A percentile compares a stretch with the other conserved stretches of the same genome.
Evolutionary conservation across 2,113 vertebrate species (phyloP).

Genomic region (Blennius ocellaris): DNA sequence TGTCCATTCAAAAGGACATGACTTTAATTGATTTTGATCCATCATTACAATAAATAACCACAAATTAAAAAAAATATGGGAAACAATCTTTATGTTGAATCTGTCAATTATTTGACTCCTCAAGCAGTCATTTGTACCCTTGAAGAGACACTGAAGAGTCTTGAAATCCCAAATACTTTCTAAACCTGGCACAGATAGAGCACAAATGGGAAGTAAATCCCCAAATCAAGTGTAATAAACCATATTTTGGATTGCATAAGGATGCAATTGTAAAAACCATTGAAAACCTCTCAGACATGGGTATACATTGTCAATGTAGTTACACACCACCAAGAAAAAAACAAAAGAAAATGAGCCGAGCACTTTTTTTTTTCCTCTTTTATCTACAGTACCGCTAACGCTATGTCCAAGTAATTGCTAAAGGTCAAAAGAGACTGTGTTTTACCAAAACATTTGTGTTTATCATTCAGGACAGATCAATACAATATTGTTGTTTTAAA

Average conservation of each 20-base stretch:
- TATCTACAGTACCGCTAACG: slow-evolving; percentile 50
- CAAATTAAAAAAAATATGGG: too few species aligned
- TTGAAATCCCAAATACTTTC: too few species aligned
- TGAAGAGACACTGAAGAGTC: too few species aligned
- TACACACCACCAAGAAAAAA: slow-evolving; percentile 9
- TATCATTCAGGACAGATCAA: slow-evolving; percentile 80
- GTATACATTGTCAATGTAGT: not conserved
- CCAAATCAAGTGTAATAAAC: not conserved
- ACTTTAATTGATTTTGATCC: too few species aligned
- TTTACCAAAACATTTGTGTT: slow-evolving; percentile 80
- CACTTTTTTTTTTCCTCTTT: slow-evolving; percentile 24
- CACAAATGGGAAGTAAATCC: not conserved
- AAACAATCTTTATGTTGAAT: too few species aligned
- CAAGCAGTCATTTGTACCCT: too few species aligned
- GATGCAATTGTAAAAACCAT: slow-evolving; percentile 11
- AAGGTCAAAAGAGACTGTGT: slow-evolving; percentile 82
- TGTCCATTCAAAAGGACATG: too few species aligned
- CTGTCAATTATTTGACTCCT: too few species aligned
- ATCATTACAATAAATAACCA: too few species aligned
- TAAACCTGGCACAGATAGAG: too few species aligned
- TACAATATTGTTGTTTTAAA: slow-evolving; percentile 80
- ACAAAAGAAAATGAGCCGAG: slow-evolving; percentile 39
- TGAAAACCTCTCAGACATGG: not conserved
- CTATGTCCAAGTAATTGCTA: slow-evolving; percentile 78
- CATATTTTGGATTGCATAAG: not conserved